Evolutionary conservation across 2,113 vertebrate genomes (phyloP).

Genomic region (Phoenicopterus ruber): DNA sequence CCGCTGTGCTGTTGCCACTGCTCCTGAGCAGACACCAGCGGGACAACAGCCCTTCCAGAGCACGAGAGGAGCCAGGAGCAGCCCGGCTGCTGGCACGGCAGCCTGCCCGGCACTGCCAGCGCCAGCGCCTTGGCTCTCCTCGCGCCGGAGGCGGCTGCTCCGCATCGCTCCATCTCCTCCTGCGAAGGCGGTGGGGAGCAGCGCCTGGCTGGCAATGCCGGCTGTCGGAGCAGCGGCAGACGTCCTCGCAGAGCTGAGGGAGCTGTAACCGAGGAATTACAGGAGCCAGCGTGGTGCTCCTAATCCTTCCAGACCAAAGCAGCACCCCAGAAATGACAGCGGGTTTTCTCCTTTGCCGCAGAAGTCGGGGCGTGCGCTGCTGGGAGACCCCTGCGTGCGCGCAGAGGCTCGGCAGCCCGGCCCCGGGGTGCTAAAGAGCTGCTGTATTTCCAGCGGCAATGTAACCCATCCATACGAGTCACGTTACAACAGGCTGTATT

Average conservation of each 20-base stretch:
- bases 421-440: neutral
- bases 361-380: accelerated
- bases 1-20: neutral
- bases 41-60: neutral
- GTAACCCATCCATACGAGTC: accelerated
- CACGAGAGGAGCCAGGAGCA: neutral
- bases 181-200: neutral
- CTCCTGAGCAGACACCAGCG: neutral
- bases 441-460: accelerated
- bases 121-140: neutral
- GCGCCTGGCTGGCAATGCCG: neutral
- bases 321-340: neutral
- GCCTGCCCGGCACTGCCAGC: neutral
- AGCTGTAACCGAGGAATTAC: neutral
- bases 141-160: neutral
- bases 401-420: neutral
- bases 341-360: neutral
- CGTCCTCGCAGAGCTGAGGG: neutral
- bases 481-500: too few species aligned
- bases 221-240: neutral
- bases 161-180: neutral
- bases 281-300: neutral
- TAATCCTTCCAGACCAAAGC: neutral
- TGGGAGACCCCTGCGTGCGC: accelerated
- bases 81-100: neutral